phyloP scores from a whole-genome alignment of 2,113 vertebrate species.

The Ochotona princeps region DNA sequence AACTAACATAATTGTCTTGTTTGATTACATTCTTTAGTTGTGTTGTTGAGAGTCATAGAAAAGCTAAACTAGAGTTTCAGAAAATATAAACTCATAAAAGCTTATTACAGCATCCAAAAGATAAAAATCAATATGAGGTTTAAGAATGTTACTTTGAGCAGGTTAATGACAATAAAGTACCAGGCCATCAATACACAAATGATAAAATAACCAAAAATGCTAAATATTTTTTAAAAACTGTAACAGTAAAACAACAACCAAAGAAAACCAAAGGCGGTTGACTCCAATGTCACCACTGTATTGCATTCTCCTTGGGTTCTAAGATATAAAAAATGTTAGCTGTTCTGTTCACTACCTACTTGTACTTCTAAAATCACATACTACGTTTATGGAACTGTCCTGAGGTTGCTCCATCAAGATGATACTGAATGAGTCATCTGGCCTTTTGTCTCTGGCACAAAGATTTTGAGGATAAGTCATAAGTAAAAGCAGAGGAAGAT shows the following conservation, averaged over 20 bases:
- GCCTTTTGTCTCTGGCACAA: no score
- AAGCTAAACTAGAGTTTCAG: background rate
- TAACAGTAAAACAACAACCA: background rate
- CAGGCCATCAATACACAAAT: background rate
- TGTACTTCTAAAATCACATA: background rate
- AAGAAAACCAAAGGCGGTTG: background rate
- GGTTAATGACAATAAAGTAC: background rate
- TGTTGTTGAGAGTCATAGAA: background rate
- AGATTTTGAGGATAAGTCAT: no score
- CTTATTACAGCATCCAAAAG: background rate
- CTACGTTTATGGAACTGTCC: no score
- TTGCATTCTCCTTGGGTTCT: background rate
- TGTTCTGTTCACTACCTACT: background rate
- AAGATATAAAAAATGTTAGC: background rate
- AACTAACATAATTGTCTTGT: background rate
- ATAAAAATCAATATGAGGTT: background rate
- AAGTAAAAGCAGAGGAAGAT: no score
- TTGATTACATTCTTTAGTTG: background rate
- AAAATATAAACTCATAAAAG: background rate
- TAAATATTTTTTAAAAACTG: background rate
- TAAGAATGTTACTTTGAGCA: background rate
- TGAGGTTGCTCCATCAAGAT: no score
- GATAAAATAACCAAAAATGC: background rate
- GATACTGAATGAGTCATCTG: no score
- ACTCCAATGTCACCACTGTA: background rate